Conservation (phyloP, 92 coral and sea anemone genomes). For the Epizoanthus scotinus region DNA sequence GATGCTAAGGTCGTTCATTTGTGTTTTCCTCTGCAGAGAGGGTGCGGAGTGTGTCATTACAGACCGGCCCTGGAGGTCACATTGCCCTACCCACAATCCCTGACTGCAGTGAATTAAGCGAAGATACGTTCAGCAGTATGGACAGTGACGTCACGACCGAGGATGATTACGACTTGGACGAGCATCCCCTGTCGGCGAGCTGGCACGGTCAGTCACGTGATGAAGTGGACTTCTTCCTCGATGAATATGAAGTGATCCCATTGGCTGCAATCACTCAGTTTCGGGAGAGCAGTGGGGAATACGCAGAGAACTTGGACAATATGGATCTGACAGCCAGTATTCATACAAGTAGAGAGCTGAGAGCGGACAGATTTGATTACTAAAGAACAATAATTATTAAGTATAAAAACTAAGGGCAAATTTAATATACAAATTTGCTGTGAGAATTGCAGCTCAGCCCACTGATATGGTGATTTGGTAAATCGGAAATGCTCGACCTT, state of each 20-base stretch:
- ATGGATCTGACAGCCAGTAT: slow-evolving; percentile 39
- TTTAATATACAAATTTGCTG: too few species aligned
- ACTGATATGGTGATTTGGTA: background rate
- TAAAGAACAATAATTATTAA: background rate
- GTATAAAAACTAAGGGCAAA: too few species aligned
- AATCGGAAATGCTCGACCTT: background rate
- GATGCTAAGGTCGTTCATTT: too few species aligned
- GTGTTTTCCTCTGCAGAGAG: slow-evolving; percentile 21
- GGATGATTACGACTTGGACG: slow-evolving; percentile 41
- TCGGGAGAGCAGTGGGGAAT: slow-evolving; percentile 28
- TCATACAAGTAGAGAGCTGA: slow-evolving; percentile 41
- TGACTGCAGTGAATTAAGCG: slow-evolving; percentile 69
- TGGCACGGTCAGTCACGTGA: slow-evolving; percentile 86
- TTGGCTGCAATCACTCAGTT: slow-evolving; percentile 59
- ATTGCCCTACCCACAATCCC: slow-evolving; percentile 82
- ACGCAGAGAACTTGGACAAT: slow-evolving; percentile 50
- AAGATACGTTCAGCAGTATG: slow-evolving; percentile 51
- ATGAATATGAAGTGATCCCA: slow-evolving; percentile 86
- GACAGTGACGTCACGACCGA: slow-evolving; percentile 41
- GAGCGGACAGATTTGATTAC: slow-evolving; percentile 63
- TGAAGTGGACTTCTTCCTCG: slow-evolving; percentile 76
- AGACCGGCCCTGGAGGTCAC: slow-evolving; percentile 43
- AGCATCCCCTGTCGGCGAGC: slow-evolving; percentile 75
- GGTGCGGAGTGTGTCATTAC: slow-evolving; percentile 41
- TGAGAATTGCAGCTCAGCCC: too few species aligned